Base-by-base conservation (phyloP, 2,797 vertebrate genomes). In the Oryzias sinensis region DNA sequence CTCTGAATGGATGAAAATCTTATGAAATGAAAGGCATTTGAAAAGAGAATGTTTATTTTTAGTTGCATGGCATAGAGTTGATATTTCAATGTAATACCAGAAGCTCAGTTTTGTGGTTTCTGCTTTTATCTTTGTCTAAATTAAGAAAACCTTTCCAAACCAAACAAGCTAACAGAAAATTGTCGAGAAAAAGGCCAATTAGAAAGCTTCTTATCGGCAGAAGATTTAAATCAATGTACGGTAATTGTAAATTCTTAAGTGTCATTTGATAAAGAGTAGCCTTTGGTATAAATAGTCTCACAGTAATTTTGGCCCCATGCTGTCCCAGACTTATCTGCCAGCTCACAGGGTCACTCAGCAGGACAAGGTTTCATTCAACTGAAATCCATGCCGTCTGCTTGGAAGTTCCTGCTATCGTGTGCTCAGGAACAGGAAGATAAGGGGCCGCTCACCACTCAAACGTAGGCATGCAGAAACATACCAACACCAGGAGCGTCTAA, bases 291-390 rank as follows among this genome's bases (percentile, higher is more conserved):
- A 83, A 85, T 85, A 85, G 77, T 65, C 48, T 29, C 60, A 73
- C 68, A 71, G 70, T 72, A 84, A 72, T 80, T 47, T 70, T 76
- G 79, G 51, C 53, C 47, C 53, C 5, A 7, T 49, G 68, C 62
- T 84, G 70, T 73, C 78, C 76, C 16, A 22, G 59, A 61, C 53
- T 83, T 77, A 86, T 80, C 79, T 68, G 71, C 48, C 72, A 73
- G 53, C 66, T 70, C 80, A 72, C 77, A 63, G 40, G 49, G 70
- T 78, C 82, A 81, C 81, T 83, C 66, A 14, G 49, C 42, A 42
- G 37, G 62, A 65, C 69, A 53, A 57, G 62, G 76, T 78, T 79
- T 79, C 46, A 80, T 76, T 77, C 74, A 65, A 65, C 56, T 43
- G 7, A 60, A 76, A 73, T 69, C 46, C 67, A 73, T 55, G 59